A percentile compares a stretch with the other conserved stretches of the same genome.
phyloP scores from a whole-genome alignment of 1,140 invertebrate species.

The Drosophila sproati region DNA sequence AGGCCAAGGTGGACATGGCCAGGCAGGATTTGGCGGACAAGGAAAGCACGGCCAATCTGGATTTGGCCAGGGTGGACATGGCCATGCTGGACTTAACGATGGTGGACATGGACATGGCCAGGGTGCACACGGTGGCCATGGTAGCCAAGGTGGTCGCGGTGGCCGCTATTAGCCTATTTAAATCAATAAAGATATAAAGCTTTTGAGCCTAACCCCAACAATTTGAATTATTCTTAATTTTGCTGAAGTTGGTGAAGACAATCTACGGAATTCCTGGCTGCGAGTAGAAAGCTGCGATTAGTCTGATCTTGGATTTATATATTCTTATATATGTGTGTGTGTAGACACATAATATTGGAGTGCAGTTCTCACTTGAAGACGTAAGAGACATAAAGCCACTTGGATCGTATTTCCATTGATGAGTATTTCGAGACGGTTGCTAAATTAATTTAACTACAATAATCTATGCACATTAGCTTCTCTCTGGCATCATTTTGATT shows the following conservation, averaged over 20 bases:
- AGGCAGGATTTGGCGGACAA: conserved; percentile 6
- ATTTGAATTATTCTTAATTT: neutral
- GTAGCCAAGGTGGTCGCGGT: neutral
- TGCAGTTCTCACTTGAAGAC: no score
- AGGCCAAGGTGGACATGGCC: conserved; percentile 11
- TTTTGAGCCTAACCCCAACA: neutral
- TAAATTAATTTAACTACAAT: no score
- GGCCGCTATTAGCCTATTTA: conserved; percentile 12
- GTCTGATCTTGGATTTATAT: no score
- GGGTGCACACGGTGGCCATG: neutral
- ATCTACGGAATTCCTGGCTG: no score
- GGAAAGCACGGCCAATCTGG: neutral
- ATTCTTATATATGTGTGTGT: no score
- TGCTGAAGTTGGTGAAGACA: neutral
- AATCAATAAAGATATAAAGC: conserved; percentile 2
- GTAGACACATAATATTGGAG: no score
- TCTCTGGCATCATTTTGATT: no score
- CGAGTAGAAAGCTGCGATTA: no score
- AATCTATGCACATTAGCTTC: no score
- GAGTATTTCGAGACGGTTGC: no score
- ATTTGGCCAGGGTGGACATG: neutral
- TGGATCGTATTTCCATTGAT: no score
- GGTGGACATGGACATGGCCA: neutral
- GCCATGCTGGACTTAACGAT: neutral
- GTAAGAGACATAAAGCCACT: no score